These are phyloP conservation scores for Chrysemys picta DNA, from an alignment of 2,113 vertebrate species.

Conservation along the genomic window DNA sequence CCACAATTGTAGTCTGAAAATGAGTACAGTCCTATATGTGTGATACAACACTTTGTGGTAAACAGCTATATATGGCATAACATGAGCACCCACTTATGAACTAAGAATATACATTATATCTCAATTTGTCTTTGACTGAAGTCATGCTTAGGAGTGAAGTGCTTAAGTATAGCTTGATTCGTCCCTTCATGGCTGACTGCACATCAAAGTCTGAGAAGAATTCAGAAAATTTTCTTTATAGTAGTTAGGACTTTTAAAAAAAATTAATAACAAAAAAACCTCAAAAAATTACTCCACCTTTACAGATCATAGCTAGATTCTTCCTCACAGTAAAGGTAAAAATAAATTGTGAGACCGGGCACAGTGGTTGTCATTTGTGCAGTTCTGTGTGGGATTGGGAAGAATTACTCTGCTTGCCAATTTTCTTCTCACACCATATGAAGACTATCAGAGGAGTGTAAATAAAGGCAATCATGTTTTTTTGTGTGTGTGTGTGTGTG, in stretches of 20 bases:
- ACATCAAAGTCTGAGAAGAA: background rate
- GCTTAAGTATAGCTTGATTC: background rate
- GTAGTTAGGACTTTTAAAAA: background rate
- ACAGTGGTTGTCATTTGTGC: background rate
- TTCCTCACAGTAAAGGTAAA: background rate
- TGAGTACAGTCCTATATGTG: slow-evolving; percentile 70
- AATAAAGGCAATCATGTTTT: background rate
- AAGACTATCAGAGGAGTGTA: background rate
- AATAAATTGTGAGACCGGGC: background rate
- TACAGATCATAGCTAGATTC: background rate
- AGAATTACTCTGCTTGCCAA: background rate
- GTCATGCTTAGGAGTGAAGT: slow-evolving; percentile 25
- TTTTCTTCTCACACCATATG: slow-evolving; percentile 2
- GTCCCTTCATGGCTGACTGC: background rate
- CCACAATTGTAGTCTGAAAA: slow-evolving; percentile 73
- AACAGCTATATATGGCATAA: slow-evolving; percentile 71
- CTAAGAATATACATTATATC: slow-evolving; percentile 72
- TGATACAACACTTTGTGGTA: slow-evolving; percentile 58
- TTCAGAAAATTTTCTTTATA: background rate
- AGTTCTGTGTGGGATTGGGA: background rate
- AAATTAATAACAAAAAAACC: background rate
- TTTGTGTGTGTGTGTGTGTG: background rate
- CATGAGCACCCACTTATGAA: slow-evolving; percentile 65
- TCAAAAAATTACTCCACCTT: background rate
- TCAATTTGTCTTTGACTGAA: slow-evolving; percentile 69